Evolutionary conservation across 2,797 vertebrate species (phyloP).

Genomic region (Pogoniulus pusillus): DNA sequence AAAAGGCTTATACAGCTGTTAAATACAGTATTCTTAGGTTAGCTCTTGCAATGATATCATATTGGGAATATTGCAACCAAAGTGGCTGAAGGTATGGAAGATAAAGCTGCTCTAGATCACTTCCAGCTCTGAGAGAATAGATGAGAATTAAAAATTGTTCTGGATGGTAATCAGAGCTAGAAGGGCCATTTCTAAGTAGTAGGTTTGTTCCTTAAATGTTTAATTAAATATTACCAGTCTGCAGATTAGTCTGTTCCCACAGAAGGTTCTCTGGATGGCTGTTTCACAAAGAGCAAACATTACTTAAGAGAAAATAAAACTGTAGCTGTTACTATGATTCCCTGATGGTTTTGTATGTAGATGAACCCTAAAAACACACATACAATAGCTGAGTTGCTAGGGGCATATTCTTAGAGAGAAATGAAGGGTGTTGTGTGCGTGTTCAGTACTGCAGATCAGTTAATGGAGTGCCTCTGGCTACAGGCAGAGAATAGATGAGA

Average conservation of each 20-base stretch:
- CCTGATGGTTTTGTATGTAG: background rate
- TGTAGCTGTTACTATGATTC: background rate
- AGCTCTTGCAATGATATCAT: background rate
- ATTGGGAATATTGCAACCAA: background rate
- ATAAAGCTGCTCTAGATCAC: background rate
- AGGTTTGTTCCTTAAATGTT: background rate
- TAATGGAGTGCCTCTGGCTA: background rate
- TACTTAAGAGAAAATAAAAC: background rate
- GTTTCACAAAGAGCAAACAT: background rate
- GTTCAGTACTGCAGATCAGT: slow-evolving; percentile 3
- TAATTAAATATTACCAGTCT: background rate
- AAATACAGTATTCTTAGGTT: background rate
- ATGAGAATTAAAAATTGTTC: background rate
- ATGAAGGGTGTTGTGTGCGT: background rate
- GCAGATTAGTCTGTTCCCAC: background rate
- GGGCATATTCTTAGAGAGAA: background rate
- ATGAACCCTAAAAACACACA: background rate
- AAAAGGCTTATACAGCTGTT: background rate
- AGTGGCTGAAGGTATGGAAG: background rate
- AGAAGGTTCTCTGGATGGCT: background rate
- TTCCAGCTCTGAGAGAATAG: background rate
- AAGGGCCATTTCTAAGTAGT: background rate
- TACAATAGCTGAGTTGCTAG: background rate
- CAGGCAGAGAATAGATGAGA: slow-evolving; percentile 1
- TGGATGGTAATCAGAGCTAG: background rate